These are phyloP conservation scores for Burhinus oedicnemus DNA, from an alignment of 2,113 vertebrate species.

Conservation along the genomic window DNA sequence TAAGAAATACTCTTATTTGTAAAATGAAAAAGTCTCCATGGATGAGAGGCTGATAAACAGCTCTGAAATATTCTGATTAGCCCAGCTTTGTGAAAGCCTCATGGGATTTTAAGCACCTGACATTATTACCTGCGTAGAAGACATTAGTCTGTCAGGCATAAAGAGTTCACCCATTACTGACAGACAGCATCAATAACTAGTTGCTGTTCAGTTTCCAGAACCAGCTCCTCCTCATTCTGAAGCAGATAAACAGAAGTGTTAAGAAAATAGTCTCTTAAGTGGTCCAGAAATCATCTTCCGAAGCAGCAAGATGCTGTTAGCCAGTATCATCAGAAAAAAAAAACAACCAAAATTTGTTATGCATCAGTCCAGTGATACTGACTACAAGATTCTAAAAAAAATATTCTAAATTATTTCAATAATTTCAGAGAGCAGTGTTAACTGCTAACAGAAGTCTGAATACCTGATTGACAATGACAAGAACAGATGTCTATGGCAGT, in stretches of 20 bases:
- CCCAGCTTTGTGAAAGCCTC: background rate
- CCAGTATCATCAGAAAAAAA: background rate
- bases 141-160: background rate
- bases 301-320: background rate
- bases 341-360: background rate
- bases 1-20: background rate
- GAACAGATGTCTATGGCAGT: background rate
- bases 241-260: background rate
- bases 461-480: background rate
- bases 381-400: background rate
- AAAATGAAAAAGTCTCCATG: background rate
- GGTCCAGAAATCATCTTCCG: background rate
- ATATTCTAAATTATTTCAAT: background rate
- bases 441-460: background rate
- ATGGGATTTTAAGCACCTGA: background rate
- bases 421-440: background rate
- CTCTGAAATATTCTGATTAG: background rate
- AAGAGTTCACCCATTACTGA: background rate
- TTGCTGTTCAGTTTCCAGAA: background rate
- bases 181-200: background rate
- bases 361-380: background rate
- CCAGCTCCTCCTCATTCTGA: background rate
- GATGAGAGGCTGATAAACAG: background rate
- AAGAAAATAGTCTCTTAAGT: background rate
- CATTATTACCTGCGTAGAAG: background rate